These are phyloP conservation scores for Paelopatides confundens DNA, from an alignment of 53 echinoderm and acorn worm species.

Conservation along the genomic window DNA sequence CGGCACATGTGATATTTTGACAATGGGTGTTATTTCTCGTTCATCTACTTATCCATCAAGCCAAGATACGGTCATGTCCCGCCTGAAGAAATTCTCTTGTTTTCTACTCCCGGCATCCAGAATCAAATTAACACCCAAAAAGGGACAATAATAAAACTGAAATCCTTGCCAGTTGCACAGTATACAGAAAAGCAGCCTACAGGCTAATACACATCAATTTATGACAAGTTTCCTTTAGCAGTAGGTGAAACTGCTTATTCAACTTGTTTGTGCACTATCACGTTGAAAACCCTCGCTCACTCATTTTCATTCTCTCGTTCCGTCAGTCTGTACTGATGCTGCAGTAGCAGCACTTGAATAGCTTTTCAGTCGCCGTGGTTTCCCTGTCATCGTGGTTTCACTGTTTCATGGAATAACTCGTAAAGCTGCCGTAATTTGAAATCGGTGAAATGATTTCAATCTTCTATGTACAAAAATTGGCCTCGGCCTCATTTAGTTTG, in stretches of 20 bases:
- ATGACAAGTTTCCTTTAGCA: slow-evolving; percentile 20
- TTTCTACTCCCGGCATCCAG: slow-evolving; percentile 1
- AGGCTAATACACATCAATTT: slow-evolving; percentile 21
- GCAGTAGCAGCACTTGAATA: not conserved
- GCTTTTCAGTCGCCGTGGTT: not conserved
- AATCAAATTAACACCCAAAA: slow-evolving; percentile 35
- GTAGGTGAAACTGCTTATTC: slow-evolving; percentile 11
- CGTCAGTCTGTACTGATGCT: not conserved
- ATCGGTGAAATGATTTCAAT: slow-evolving; percentile 5
- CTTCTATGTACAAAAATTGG: too few species aligned
- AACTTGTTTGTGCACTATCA: slow-evolving; percentile 14
- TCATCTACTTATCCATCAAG: too few species aligned
- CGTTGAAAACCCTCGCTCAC: not conserved
- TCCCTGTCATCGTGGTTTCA: not conserved
- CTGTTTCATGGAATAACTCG: not conserved
- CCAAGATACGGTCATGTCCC: too few species aligned
- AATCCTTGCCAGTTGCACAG: not conserved
- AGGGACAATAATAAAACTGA: not conserved
- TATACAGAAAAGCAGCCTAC: not conserved
- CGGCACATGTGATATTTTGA: too few species aligned
- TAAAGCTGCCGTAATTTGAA: not conserved
- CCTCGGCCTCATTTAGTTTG: not conserved
- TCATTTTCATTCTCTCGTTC: slow-evolving; percentile 1
- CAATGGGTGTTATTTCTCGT: too few species aligned
- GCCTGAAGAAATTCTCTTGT: not conserved